Base-by-base conservation (phyloP, 2,797 vertebrate genomes). In the Bradypus variegatus region DNA sequence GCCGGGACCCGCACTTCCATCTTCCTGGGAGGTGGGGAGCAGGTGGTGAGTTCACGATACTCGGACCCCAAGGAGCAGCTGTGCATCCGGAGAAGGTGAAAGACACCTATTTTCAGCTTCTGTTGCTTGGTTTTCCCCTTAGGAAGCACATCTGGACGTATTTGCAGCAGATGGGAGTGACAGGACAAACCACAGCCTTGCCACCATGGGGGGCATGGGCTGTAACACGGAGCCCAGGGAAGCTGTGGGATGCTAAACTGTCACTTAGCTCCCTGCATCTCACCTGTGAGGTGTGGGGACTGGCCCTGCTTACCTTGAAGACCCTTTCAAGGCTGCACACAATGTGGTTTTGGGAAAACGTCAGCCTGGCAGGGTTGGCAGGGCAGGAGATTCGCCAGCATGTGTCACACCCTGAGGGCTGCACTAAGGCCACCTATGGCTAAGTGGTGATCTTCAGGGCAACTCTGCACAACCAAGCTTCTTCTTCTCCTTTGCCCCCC, bases 201-300 rank as follows among this genome's bases (percentile, higher is more conserved):
- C 4, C 2, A 6, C 2, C 23, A 70, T 1, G 3, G 6, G 6
- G 33, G 58, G 5, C 6, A 21, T 7, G 58, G 55, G 7, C 21
- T 8, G 14, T 14, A 36, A 12, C 4, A 9, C 2, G 25, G 65
- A 11, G 72, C 15, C 18, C 25, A n/a, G 21, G 7, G 25, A 25
- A 60, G 23, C 5, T 13, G 8, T 2, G 1, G 6, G 27, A 27
- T 1, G 0, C 79, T 29, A 53, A 10, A 33, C 9, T 2, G 0
- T 64, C 31, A 1, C 1, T 23, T 2, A 8, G 11, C 14, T 8
- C 31, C 48, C 53, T 9, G 16, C 3, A 2, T 19, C n/a, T 72
- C 27, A 6, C 15, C 45, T 38, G 55, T 12, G 21, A 10, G 6
- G 2, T 5, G 45, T 10, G 6, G 7, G 45, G 45, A 31, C 2